Base-by-base conservation (phyloP, 2,113 vertebrate genomes). In the Meleagris gallopavo region DNA sequence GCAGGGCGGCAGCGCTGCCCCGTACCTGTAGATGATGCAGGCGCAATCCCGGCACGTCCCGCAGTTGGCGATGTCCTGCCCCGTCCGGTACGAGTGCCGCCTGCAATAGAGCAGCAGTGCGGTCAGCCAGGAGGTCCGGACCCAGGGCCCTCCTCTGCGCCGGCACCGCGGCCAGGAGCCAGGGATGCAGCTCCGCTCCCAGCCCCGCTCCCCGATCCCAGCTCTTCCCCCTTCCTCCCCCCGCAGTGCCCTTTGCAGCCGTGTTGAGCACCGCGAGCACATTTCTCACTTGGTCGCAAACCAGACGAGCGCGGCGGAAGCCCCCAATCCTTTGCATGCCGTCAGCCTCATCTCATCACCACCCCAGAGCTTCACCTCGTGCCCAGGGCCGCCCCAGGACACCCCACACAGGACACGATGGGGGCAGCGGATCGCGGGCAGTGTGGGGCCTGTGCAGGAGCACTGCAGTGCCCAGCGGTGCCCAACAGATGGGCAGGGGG, bases 1-100 rank as follows among this genome's bases (percentile, higher is more conserved):
- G 9, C 6, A 9, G 4, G n/a, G 50, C 16, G 34, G 46, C 74
- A 3, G 82, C 30, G 83, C 54, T 25, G 80, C 18, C 76, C 60
- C 97, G 45, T 97, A 98, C 98, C 98, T 98, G 97, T 98, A 98
- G 97, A 98, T 98, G 97, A 98, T 98, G 97, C 98, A 98, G 88
- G 98, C 98, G 4, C 98, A 98, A 97, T 98, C 98, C 84, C 98
- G 98, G 97, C 98, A 98, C 86, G 98, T 98, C 80, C 98, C 98
- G 19, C 98, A 98, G 98, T 98, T 98, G 96, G 98, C 98, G 22
- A 98, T 98, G 97, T 98, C 98, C 94, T 98, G 98, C 81, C 98
- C 98, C 2, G 98, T 98, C 36, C 98, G 96, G 97, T 98, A 98
- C 1, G 98, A 98, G 97, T 98, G 98, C 90, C 98, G 97, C 97